These are phyloP conservation scores for Drosophila bocqueti DNA, from an alignment of 1,140 invertebrate species.

Conservation along the genomic window DNA sequence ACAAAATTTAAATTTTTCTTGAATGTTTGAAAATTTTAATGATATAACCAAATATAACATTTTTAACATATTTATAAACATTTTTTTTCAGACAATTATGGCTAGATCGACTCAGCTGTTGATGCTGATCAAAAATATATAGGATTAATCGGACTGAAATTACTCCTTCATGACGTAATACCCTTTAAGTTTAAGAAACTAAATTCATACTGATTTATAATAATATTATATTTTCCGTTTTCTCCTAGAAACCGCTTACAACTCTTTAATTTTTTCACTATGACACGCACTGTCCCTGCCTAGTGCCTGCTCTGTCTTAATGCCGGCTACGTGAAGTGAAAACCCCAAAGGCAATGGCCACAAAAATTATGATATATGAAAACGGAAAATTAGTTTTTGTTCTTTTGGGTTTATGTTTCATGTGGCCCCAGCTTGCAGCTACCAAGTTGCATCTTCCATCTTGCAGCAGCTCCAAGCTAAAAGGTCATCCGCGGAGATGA, in stretches of 20 bases:
- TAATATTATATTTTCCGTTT: too few species aligned
- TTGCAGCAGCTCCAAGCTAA: slow-evolving; percentile 20
- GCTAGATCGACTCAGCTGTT: too few species aligned
- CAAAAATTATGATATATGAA: slow-evolving; percentile 45
- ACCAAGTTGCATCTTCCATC: slow-evolving; percentile 11
- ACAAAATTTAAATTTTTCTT: not conserved
- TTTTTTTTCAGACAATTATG: too few species aligned
- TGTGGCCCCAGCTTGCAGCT: not conserved
- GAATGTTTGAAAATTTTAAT: not conserved
- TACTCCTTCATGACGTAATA: too few species aligned
- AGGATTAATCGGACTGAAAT: too few species aligned
- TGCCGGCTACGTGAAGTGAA: slow-evolving; percentile 69
- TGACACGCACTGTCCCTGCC: slow-evolving; percentile 21
- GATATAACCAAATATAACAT: too few species aligned
- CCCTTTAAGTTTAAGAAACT: not conserved
- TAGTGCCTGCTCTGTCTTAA: slow-evolving; percentile 44
- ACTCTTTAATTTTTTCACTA: not conserved
- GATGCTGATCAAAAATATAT: too few species aligned
- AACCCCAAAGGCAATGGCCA: slow-evolving; percentile 36
- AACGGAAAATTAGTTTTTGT: slow-evolving; percentile 73
- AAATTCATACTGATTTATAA: not conserved
- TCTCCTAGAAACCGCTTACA: not conserved
- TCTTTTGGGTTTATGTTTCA: slow-evolving; percentile 50
- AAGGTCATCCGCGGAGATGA: slow-evolving; percentile 53
- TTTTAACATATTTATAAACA: too few species aligned